Percentiles rank a stretch among this genome's conserved stretches.
Evolutionary conservation across 1,140 invertebrate genomes (phyloP).

Genomic region (Hesperophylax magnus): DNA sequence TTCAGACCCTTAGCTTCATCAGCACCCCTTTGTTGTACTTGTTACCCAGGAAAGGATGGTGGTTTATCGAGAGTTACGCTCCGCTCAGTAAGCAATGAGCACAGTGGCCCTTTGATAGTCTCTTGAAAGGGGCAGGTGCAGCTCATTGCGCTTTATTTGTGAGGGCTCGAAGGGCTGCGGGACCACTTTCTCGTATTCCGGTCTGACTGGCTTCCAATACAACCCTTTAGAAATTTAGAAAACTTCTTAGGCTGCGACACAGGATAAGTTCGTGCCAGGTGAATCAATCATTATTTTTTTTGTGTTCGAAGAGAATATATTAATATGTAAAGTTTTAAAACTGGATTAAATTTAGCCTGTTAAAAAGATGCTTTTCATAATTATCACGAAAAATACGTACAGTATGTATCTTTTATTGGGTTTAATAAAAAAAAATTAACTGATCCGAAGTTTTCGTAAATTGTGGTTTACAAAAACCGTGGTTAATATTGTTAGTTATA

Average conservation of each 20-base stretch:
- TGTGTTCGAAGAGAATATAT: too few species aligned
- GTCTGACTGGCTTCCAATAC: conserved; percentile 17
- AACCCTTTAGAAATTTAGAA: conserved; percentile 31
- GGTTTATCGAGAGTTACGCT: conserved; percentile 45
- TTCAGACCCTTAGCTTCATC: too few species aligned
- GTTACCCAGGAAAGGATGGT: conserved; percentile 49
- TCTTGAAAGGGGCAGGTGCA: conserved; percentile 50
- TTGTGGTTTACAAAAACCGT: too few species aligned
- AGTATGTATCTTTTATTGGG: too few species aligned
- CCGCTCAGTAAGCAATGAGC: neutral
- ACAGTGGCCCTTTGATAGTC: conserved; percentile 42
- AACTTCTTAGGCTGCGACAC: conserved; percentile 3
- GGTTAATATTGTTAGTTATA: too few species aligned
- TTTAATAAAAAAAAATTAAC: too few species aligned
- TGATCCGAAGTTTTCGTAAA: too few species aligned
- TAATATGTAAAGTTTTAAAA: too few species aligned
- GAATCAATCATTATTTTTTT: too few species aligned
- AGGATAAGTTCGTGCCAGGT: neutral
- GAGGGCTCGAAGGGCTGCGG: conserved; percentile 46
- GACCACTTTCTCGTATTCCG: conserved; percentile 24
- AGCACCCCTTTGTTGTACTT: conserved; percentile 47
- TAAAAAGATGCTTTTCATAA: too few species aligned
- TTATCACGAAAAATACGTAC: too few species aligned
- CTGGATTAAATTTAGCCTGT: too few species aligned
- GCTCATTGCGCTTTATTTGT: conserved; percentile 56